Base-by-base conservation (phyloP, 2,113 vertebrate genomes). In the Pelobates fuscus region DNA sequence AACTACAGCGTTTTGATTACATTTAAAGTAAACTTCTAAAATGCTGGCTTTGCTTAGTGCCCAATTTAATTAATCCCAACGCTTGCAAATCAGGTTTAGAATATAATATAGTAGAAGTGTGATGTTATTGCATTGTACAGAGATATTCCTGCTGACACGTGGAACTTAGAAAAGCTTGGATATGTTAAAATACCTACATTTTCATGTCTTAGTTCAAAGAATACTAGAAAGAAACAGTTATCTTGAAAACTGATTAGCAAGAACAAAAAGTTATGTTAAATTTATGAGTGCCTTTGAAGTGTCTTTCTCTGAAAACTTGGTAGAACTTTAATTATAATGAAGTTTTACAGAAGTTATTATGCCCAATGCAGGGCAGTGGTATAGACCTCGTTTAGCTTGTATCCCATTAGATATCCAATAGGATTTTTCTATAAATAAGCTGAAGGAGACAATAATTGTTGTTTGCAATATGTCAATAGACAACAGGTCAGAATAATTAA, bases 201-300 rank as follows among this genome's bases (percentile, higher is more conserved):
- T 57, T 69, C 29, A 67, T 58, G 52, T 69, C 8, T 69, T 10
- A 37, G 20, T 69, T 69, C 67, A 69, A 69, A 69, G 67, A 32
- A 69, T 15, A 15, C 27, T 69, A 32, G 54, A 58, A 57, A 69
- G 12, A 8, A 57, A 29, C 10, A 23, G 30, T 15, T 37, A 49
- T 69, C 55, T 27, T 27, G 32, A 25, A 70, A 70, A 25, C 54
- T 52, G 68, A 70, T 70, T 60, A 43, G 6, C 23, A 60, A 26
- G 54, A 67, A 67, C 46, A 52, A 54, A 67, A 67, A 52, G 18
- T 29, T 24, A 15, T 27, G 58, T 30, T 67, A 21, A n/a, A 52
- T 29, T 54, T 49, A 15, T 25, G 11, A 29, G n/a, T 27, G 49
- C 23, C 68, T 70, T 70, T 70, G 68, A 70, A 60, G 57, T 70